These are phyloP conservation scores for Emys orbicularis DNA, from an alignment of 2,797 vertebrate species.

Conservation along the genomic window DNA sequence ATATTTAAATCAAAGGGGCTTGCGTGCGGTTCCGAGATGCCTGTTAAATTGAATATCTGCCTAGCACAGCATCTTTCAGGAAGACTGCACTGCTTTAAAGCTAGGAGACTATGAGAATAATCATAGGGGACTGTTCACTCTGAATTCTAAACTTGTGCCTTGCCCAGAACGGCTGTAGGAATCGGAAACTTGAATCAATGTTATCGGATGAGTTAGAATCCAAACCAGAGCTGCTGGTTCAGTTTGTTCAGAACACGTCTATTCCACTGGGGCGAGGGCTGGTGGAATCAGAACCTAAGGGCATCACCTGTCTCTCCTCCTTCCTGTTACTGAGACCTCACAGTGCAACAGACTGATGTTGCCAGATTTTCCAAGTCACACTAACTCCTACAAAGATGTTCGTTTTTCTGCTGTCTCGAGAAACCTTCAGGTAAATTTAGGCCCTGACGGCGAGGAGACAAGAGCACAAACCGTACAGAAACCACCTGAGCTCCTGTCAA, in stretches of 20 bases:
- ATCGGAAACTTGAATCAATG: constrained; percentile 93
- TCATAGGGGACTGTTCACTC: constrained; percentile 57
- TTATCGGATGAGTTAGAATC: constrained; percentile 99
- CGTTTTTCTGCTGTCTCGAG: constrained; percentile 83
- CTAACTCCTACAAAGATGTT: constrained; percentile 85
- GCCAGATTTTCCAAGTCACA: constrained; percentile 90
- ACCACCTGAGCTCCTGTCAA: constrained; percentile 83
- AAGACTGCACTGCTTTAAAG: constrained; percentile 57
- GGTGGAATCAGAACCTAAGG: constrained; percentile 91
- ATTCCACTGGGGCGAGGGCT: constrained; percentile 94
- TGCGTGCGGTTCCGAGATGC: no score
- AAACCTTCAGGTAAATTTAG: constrained; percentile 86
- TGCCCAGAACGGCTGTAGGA: constrained; percentile 80
- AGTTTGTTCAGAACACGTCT: constrained; percentile 99
- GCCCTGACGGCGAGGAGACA: constrained; percentile 86
- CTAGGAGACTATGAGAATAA: constrained; percentile 77
- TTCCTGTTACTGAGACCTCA: constrained; percentile 89
- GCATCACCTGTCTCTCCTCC: constrained; percentile 91
- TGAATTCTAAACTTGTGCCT: constrained; percentile 70
- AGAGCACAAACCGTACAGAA: constrained; percentile 88
- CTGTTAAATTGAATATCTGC: constrained; percentile 60
- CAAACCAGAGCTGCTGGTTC: constrained; percentile 99
- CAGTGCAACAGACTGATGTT: constrained; percentile 93
- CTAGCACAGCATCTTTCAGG: constrained; percentile 53
- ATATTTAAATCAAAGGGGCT: neutral